phyloP scores from a whole-genome alignment of 2,113 vertebrate genomes.

The Cyanistes caeruleus region DNA sequence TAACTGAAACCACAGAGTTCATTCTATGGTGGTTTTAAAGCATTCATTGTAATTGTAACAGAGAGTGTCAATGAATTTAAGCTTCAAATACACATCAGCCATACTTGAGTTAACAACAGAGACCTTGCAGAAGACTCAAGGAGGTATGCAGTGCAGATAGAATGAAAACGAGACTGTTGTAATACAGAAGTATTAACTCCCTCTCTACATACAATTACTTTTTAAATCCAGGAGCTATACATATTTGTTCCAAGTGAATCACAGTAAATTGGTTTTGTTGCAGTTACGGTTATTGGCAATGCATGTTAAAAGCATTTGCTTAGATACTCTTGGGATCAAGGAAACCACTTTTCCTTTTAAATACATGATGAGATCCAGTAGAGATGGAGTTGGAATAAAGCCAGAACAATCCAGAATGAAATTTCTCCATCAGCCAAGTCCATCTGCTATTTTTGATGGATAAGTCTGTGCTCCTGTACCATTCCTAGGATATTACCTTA shows the following conservation, averaged over 20 bases:
- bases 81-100: not conserved
- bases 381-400: not conserved
- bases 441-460: not conserved
- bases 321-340: not conserved
- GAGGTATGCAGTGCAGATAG: not conserved
- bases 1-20: not conserved
- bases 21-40: not conserved
- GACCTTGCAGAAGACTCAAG: not conserved
- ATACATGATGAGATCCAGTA: not conserved
- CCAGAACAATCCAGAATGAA: not conserved
- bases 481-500: not conserved
- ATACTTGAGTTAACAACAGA: not conserved
- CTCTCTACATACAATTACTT: not conserved
- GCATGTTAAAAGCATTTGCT: not conserved
- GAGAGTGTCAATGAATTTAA: not conserved
- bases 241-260: constrained; percentile 1
- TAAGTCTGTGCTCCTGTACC: not conserved
- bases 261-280: not conserved
- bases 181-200: not conserved
- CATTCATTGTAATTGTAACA: not conserved
- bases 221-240: not conserved
- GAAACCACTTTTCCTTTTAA: not conserved
- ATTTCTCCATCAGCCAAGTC: not conserved
- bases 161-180: not conserved
- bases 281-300: not conserved